Percentiles rank a stretch among this genome's conserved stretches.
Conservation (phyloP, 2,888 invertebrate species). For the Chironomus tentans region DNA sequence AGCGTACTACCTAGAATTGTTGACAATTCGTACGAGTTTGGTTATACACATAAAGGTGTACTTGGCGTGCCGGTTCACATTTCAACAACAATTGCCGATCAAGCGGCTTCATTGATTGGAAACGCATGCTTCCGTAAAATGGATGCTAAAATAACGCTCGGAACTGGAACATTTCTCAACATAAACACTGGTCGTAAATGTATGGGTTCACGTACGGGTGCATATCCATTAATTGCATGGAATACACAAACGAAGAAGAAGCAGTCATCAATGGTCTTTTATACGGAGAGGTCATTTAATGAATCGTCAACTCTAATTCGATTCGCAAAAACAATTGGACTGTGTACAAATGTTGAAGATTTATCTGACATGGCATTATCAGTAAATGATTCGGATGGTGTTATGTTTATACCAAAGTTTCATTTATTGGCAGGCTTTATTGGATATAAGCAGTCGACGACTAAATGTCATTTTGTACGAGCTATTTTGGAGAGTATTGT, state of each 20-base stretch:
- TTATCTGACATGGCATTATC: slow-evolving; percentile 58
- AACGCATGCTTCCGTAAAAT: slow-evolving; percentile 69
- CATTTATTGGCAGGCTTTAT: slow-evolving; percentile 75
- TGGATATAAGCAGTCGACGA: slow-evolving; percentile 55
- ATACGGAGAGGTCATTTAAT: slow-evolving; percentile 63
- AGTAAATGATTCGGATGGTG: slow-evolving; percentile 62
- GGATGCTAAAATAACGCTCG: slow-evolving; percentile 67
- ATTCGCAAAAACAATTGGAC: slow-evolving; percentile 37
- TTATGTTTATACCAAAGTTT: slow-evolving; percentile 75
- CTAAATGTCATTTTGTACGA: slow-evolving; percentile 66
- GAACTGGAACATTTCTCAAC: slow-evolving; percentile 84
- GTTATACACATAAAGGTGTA: slow-evolving; percentile 52
- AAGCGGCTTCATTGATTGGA: slow-evolving; percentile 83
- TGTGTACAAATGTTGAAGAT: slow-evolving; percentile 56
- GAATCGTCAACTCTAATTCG: neutral
- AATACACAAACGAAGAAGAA: slow-evolving; percentile 46
- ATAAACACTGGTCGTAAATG: slow-evolving; percentile 68
- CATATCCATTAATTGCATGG: slow-evolving; percentile 93
- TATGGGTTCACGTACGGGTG: slow-evolving; percentile 71
- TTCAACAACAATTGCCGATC: slow-evolving; percentile 55
- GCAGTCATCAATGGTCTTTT: slow-evolving; percentile 45
- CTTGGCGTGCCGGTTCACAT: slow-evolving; percentile 75
- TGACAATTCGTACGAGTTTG: slow-evolving; percentile 68
- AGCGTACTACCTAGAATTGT: slow-evolving; percentile 70
- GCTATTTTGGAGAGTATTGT: slow-evolving; percentile 79